Evolutionary conservation across 2,888 invertebrate genomes (phyloP).

Genomic region (Torymus auratus): DNA sequence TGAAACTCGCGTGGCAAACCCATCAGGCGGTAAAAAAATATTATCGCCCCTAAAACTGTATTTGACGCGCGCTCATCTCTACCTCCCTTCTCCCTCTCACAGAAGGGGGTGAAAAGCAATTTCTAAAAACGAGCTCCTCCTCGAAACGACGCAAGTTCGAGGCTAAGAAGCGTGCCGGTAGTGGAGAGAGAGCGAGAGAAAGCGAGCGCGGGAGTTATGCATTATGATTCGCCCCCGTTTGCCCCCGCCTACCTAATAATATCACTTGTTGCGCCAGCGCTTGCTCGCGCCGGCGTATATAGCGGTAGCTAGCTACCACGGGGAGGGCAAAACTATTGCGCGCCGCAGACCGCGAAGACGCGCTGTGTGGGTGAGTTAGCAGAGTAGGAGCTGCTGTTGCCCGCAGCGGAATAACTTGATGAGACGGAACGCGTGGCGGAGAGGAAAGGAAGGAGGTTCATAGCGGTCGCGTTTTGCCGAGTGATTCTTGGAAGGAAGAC

Average conservation of each 20-base stretch:
- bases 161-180: not conserved
- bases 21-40: slow-evolving; percentile 46
- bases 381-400: not conserved
- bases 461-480: too few relatives aligned
- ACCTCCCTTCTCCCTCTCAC: too few relatives aligned
- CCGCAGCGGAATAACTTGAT: not conserved
- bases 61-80: not conserved
- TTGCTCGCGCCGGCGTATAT: not conserved
- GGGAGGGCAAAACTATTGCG: slow-evolving; percentile 63
- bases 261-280: slow-evolving; percentile 73
- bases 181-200: slow-evolving; percentile 64
- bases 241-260: slow-evolving; percentile 73
- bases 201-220: slow-evolving; percentile 72
- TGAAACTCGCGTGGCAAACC: not conserved
- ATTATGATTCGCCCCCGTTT: slow-evolving; percentile 73
- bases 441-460: too few relatives aligned
- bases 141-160: not conserved
- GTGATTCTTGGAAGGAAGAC: too few relatives aligned
- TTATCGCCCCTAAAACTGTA: slow-evolving; percentile 47
- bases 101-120: slow-evolving; percentile 25
- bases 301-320: not conserved
- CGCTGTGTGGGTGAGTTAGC: slow-evolving; percentile 7
- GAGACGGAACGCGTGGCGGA: not conserved
- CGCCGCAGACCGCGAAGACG: slow-evolving; percentile 57
- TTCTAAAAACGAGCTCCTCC: slow-evolving; percentile 9